Evolutionary conservation across 2,797 vertebrate genomes (phyloP).

Genomic region (Calcarius lapponicus): DNA sequence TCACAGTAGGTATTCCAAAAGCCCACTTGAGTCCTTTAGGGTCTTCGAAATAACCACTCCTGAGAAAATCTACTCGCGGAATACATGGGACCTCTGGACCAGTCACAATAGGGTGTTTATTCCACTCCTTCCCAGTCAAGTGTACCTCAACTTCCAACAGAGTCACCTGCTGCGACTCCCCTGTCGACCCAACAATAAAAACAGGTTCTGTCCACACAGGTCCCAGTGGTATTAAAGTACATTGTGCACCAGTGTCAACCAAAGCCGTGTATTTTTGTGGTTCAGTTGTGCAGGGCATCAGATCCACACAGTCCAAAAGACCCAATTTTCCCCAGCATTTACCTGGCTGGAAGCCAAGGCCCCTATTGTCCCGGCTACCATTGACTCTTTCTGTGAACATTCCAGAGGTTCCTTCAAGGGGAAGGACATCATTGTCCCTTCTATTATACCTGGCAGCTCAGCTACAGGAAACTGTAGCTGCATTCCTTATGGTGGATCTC

Average conservation of each 20-base stretch:
- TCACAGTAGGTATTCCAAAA: not conserved
- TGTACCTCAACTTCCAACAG: not conserved
- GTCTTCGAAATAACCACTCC: not conserved
- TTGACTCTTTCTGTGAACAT: not conserved
- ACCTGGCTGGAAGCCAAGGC: not conserved
- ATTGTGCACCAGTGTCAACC: not conserved
- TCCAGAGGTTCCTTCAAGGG: not conserved
- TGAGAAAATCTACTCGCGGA: not conserved
- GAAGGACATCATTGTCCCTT: not conserved
- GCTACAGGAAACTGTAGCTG: not conserved
- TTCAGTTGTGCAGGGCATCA: not conserved
- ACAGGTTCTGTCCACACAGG: not conserved
- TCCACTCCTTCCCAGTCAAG: not conserved
- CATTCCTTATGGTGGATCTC: not conserved
- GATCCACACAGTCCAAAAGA: not conserved
- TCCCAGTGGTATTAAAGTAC: not conserved
- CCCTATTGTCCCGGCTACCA: not conserved
- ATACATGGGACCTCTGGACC: not conserved
- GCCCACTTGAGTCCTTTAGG: not conserved
- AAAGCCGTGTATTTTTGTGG: not conserved
- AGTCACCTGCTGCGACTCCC: not conserved
- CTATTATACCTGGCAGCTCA: not conserved
- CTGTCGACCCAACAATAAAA: not conserved
- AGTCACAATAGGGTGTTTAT: not conserved
- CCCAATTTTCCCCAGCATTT: not conserved